These are phyloP conservation scores for Triplophysa tibetana DNA, from an alignment of 2,113 vertebrate species.

Conservation along the genomic window DNA sequence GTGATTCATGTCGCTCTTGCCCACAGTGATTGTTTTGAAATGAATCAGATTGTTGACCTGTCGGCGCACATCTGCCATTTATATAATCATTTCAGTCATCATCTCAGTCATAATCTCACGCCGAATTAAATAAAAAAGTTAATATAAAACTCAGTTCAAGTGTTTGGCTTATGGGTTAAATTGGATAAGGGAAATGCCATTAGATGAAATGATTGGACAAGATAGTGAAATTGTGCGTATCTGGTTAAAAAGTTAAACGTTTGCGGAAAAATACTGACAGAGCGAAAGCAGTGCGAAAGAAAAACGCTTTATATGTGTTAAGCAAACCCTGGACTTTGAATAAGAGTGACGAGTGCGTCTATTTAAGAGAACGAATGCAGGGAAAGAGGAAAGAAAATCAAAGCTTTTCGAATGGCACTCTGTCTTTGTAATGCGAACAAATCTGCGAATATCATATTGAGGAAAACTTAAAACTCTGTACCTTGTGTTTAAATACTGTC, in stretches of 20 bases:
- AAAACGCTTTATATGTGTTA: background rate
- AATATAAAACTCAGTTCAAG: background rate
- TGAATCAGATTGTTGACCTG: background rate
- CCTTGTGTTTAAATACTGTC: conserved; percentile 10
- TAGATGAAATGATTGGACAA: conserved; percentile 33
- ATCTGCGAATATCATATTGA: background rate
- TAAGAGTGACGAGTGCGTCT: conserved; percentile 10
- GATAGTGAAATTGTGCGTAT: conserved; percentile 5
- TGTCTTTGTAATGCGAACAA: background rate
- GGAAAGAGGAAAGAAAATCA: background rate
- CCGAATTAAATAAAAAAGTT: background rate
- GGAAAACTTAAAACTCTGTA: background rate
- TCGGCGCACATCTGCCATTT: background rate
- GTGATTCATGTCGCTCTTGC: background rate
- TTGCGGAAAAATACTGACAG: conserved; percentile 40
- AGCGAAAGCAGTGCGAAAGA: background rate
- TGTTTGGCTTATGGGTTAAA: background rate
- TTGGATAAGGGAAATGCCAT: conserved; percentile 36
- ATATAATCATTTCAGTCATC: background rate
- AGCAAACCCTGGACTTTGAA: conserved; percentile 13
- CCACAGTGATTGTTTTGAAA: background rate
- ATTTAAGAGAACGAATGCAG: background rate
- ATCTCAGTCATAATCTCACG: background rate
- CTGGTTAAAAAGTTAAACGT: conserved; percentile 20
- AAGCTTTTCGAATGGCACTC: conserved; percentile 10